phyloP scores from a whole-genome alignment of 2,797 vertebrate species.

The Mallotus villosus region DNA sequence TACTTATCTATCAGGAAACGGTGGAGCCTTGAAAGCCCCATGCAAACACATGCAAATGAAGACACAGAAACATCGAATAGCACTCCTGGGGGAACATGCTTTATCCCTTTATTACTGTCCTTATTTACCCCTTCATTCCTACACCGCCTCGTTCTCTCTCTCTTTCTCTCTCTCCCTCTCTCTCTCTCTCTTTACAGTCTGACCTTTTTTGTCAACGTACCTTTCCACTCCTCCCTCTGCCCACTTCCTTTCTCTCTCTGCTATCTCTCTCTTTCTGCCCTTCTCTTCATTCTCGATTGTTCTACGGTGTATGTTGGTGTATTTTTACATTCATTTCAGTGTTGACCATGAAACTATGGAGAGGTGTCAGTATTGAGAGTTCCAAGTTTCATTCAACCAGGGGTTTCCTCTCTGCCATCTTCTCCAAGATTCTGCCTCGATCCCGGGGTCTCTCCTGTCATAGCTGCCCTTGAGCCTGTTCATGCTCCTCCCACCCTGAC shows the following conservation, averaged over 20 bases:
- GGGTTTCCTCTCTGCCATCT: conserved; percentile 7
- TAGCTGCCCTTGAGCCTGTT: conserved; percentile 80
- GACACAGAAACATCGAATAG: conserved; percentile 17
- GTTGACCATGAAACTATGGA: too few species aligned
- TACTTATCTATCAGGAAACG: conserved; percentile 24
- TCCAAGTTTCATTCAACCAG: too few species aligned
- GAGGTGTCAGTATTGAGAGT: too few species aligned
- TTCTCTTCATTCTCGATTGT: background rate
- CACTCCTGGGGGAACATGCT: conserved; percentile 27
- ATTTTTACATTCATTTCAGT: too few species aligned
- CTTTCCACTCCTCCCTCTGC: background rate
- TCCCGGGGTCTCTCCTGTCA: conserved; percentile 68
- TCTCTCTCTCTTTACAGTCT: background rate
- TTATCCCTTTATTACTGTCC: conserved; percentile 11
- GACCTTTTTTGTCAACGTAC: background rate
- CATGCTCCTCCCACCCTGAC: too few species aligned
- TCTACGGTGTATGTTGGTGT: background rate
- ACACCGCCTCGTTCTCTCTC: background rate
- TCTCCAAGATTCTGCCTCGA: conserved; percentile 70
- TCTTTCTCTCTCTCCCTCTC: background rate
- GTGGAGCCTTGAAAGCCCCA: conserved; percentile 26
- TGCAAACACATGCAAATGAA: conserved; percentile 57
- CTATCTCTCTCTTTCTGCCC: background rate
- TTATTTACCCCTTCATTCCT: background rate
- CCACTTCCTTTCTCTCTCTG: background rate